Base-by-base conservation (phyloP, 2,797 vertebrate genomes). In the Sebastes paucispinis region DNA sequence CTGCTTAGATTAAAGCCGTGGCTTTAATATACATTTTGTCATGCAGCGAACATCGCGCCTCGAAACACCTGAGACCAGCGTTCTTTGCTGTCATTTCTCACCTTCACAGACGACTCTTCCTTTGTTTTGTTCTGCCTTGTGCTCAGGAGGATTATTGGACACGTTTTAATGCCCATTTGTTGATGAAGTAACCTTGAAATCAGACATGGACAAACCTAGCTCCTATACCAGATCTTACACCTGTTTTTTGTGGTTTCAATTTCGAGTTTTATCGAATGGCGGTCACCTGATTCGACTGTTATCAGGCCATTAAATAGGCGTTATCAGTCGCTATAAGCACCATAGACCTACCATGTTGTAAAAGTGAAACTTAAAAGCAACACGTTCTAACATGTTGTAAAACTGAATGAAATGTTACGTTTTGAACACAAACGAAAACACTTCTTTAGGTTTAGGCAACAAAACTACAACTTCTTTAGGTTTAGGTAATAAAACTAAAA, bases 1-100 rank as follows among this genome's bases (percentile, higher is more conserved):
- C 67, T 24, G 24, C 32, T 62, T 16, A 4, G 6, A 59, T 82
- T 76, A 81, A 59, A 2, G 0, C 11, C 6, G 20, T 27, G 58
- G 32, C 58, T 79, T 12, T 57, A 47, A 54, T 31, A 31, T 18
- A 10, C 9, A 13, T 69, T 69, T 76, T 64, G 43, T 73, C 73
- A 82, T 81, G 78, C 55, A 58, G 65, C 0, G 3, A 69, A 24
- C 13, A 1, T 57, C 3, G 8, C 14, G 6, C 31, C 47, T 14
- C 2, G 8, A 58, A 20, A 71, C 54, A 39, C 36, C 31, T 59
- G 67, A 69, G 39, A 67, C 75, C 58, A 25, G 25, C 3, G 16
- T 2, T 66, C 31, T 57, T 54, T 47, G 43, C 68, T 60, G 65
- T 67, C 69, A 18, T 69, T 24, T 64, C 39, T 80, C 54, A 80